Percentiles rank a stretch among this genome's conserved stretches.
Conservation (phyloP, 2,797 vertebrate genomes). For the Cynodonichthys magdalenae region DNA sequence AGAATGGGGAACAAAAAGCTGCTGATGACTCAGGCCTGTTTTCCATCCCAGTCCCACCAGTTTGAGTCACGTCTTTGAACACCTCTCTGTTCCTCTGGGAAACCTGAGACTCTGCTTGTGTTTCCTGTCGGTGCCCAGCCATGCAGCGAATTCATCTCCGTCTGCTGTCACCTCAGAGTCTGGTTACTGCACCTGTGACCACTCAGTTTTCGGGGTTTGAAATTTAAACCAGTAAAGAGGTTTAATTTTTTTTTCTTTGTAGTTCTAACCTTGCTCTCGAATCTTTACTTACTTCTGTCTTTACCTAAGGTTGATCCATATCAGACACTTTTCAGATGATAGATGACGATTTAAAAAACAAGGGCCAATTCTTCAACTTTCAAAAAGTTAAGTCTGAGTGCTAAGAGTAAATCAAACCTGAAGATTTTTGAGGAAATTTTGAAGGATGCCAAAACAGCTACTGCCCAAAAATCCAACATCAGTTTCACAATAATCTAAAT, state of each 20-base stretch:
- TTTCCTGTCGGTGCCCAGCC: conserved; percentile 41
- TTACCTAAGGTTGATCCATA: conserved; percentile 21
- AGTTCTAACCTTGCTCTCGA: conserved; percentile 41
- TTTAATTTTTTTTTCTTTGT: conserved; percentile 20
- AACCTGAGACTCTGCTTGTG: conserved; percentile 38
- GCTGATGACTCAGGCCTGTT: conserved; percentile 9
- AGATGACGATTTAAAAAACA: conserved; percentile 5
- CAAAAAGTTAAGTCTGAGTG: too few relatives aligned
- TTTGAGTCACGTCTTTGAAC: conserved; percentile 8
- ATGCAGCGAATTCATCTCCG: conserved; percentile 20
- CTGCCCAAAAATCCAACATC: too few relatives aligned
- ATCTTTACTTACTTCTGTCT: conserved; percentile 58
- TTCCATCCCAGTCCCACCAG: neutral
- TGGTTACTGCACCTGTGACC: conserved; percentile 49
- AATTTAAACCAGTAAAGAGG: conserved; percentile 70
- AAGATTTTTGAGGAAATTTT: too few relatives aligned
- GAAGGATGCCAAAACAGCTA: too few relatives aligned
- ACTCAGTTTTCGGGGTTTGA: conserved; percentile 63
- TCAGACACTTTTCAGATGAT: conserved; percentile 11
- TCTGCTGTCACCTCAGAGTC: conserved; percentile 47
- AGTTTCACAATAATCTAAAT: too few relatives aligned
- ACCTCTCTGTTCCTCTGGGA: conserved; percentile 11
- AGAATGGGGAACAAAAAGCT: too few relatives aligned
- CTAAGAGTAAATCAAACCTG: too few relatives aligned
- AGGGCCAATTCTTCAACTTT: too few relatives aligned